phyloP scores from a whole-genome alignment of 2,797 vertebrate species.

The Ceyx erithaca region DNA sequence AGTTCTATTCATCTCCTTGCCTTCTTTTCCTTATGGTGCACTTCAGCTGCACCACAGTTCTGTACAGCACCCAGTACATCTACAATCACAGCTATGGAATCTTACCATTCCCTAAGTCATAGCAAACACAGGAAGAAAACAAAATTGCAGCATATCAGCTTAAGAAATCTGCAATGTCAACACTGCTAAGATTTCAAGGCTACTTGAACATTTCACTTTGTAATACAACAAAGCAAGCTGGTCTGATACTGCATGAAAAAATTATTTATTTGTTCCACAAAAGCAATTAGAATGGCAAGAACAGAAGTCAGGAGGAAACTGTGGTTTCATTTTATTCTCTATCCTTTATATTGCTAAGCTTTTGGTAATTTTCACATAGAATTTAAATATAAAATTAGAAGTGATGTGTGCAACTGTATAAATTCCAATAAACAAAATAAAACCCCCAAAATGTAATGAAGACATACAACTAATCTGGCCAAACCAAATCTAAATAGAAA shows the following conservation, averaged over 20 bases:
- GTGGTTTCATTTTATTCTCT: neutral
- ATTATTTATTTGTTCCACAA: neutral
- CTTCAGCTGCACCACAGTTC: neutral
- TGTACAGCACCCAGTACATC: neutral
- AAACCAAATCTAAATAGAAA: neutral
- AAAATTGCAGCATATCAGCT: neutral
- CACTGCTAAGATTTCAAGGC: neutral
- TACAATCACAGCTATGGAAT: neutral
- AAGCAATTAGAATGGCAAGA: neutral
- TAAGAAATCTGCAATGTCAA: neutral
- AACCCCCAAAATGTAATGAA: neutral
- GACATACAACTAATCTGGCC: neutral
- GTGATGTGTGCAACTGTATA: neutral
- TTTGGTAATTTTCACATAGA: neutral
- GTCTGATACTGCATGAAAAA: rapidly evolving
- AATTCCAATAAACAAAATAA: neutral
- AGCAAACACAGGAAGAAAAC: neutral
- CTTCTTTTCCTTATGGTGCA: neutral
- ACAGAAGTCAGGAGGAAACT: neutral
- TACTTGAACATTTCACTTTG: neutral
- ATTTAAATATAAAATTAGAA: neutral
- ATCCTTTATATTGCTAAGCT: neutral
- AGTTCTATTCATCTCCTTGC: neutral
- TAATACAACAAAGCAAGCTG: neutral
- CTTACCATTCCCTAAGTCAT: neutral